These are phyloP conservation scores for Sitophilus oryzae DNA, from an alignment of 1,140 invertebrate genomes.

Conservation along the genomic window DNA sequence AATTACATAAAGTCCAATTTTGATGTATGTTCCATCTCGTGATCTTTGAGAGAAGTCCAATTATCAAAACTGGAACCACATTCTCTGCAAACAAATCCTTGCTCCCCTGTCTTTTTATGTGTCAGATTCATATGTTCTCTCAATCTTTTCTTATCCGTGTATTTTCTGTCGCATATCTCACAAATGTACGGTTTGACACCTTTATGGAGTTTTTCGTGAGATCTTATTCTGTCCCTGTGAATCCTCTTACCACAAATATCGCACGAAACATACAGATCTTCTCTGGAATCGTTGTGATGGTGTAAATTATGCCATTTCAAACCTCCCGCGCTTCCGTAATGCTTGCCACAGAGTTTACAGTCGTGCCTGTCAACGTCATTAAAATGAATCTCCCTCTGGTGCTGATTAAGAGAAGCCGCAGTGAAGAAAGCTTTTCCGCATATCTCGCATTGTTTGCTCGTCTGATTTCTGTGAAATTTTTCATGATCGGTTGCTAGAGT, in stretches of 20 bases:
- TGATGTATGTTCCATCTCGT: constrained; percentile 52
- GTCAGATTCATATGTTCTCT: constrained; percentile 54
- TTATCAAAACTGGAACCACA: constrained; percentile 48
- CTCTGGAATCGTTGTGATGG: constrained; percentile 30
- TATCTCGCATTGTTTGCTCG: constrained; percentile 39
- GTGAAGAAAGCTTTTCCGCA: constrained; percentile 41
- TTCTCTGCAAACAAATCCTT: constrained; percentile 52
- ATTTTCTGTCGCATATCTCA: constrained; percentile 43
- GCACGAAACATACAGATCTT: constrained; percentile 48
- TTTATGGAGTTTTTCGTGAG: constrained; percentile 55
- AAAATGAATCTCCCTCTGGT: background rate
- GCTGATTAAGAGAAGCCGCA: background rate
- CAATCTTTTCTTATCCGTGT: constrained; percentile 49
- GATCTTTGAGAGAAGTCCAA: constrained; percentile 42
- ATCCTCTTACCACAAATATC: constrained; percentile 75
- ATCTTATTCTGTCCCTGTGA: constrained; percentile 61
- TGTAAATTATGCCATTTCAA: constrained; percentile 36
- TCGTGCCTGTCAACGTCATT: constrained; percentile 16
- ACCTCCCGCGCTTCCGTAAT: constrained; percentile 30
- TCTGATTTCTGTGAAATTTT: constrained; percentile 35
- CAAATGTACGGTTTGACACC: constrained; percentile 67
- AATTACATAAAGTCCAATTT: background rate
- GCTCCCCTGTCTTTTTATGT: constrained; percentile 52
- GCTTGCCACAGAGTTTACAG: constrained; percentile 30
- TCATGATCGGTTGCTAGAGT: constrained; percentile 27